Evolutionary conservation across 2,888 invertebrate genomes (phyloP), one percentile per base, ranked within the genome.

Genomic region (Dasysyrphus tricinctus): DNA sequence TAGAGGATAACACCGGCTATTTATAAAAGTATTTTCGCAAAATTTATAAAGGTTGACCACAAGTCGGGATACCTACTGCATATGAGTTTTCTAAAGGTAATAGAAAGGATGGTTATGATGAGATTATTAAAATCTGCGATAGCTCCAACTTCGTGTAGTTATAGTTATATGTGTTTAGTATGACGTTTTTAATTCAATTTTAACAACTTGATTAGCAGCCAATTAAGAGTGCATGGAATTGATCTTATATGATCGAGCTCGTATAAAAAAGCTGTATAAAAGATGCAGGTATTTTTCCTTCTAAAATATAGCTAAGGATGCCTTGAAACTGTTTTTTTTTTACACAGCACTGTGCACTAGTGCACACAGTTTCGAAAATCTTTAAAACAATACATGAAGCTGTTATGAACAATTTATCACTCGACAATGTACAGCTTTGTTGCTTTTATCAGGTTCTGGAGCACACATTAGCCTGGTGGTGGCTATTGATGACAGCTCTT

Each of bases 131-230:
- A 75, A 70, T 79, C 63, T 6, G 4, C 4, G 29, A n/a, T 69
- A 44, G 59, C 51, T 42, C 8, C 16, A 34, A 14, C 6, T 54
- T 29, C 32, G 39, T 39, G 16, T 7, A 49, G 47, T 9, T 24
- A 24, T 24, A 24, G 24, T 24, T 24, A 24, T 44, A n/a, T n/a
- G n/a, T n/a, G n/a, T n/a, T n/a, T n/a, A 29, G 39, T 24, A 37
- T 19, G 39, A 54, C n/a, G 56, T 54, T 61, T 42, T 61, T 79
- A 65, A 75, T 70, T 65, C 37, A 39, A 37, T 42, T 73, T 85
- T 81, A 81, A 85, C 85, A 85, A 81, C 85, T 85, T 81, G 81
- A 85, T 85, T 85, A 85, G 77, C 77, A 73, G 80, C 73, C 85
- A 85, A 85, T 85, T 85, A 81, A 81, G 77, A 81, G 81, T 81